Evolutionary conservation across 1,140 invertebrate genomes (phyloP), one percentile per base, ranked within the genome.

Genomic region (Asobara japonica): DNA sequence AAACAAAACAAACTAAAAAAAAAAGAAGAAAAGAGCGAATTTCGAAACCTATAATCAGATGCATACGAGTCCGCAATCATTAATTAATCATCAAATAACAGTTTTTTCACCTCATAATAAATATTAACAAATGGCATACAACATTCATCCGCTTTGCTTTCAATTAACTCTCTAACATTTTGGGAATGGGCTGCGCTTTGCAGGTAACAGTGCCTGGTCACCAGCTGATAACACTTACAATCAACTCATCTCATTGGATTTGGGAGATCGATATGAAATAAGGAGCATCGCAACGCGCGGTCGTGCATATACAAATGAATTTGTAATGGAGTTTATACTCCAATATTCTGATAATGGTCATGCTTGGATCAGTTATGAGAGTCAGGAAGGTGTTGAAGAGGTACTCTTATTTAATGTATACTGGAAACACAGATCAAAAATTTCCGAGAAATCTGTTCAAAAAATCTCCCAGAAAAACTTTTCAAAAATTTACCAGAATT

Each of bases 301-400:
- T 76, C 91, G 94, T 73, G 89, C 91, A 67, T 89, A 91, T 66
- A 92, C 92, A 67, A 87, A 90, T 65, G 93, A 95, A 82, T 95
- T 89, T 83, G 92, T 95, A 56, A 91, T 93, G 36, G 93, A 95
- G 86, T 95, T 93, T 80, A 91, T 93, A 85, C 87, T 98, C 51
- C 94, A 96, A 81, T 96, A 93, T 86, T 97, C 95, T 33, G 94
- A 96, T 83, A 95, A 97, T 88, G 95, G 94, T 69, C 92, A 95
- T 83, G 92, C 92, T 76, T 98, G 96, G 96, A 90, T 90, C 80
- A 92, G 89, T 82, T 92, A 92, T 87, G 90, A 90, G 78, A 89
- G 89, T 78, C 84, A 91, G 64, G 89, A 90, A 78, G 94, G 94
- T 79, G 90, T 92, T 79, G 89, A 90, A 77, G 91, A 96, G 94